Base-by-base conservation (phyloP, 2,888 invertebrate species). In the Linnaemya tessellans region DNA sequence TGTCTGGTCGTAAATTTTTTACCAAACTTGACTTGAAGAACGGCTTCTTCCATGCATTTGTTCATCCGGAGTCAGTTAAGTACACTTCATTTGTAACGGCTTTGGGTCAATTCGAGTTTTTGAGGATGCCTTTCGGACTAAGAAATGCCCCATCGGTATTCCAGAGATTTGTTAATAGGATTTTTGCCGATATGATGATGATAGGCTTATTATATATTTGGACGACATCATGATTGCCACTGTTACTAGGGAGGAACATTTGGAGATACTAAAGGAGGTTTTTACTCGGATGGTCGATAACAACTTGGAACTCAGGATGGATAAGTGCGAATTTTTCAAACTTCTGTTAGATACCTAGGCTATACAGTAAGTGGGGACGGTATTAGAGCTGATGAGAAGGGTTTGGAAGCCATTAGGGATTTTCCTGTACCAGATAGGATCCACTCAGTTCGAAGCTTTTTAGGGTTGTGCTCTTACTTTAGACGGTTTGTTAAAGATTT, bases 151-250 rank as follows among this genome's bases (percentile, higher is more conserved):
- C 38, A 10, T 41, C 38, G 8, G 38, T 41, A 41, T 41, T 41
- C 8, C 38, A 41, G 11, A 62, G 62, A 13, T 41, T 62, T 41
- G 41, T 62, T 0, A 62, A 62, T 62, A 62, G 22, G 13, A 20
- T 62, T 18, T 62, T 62, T 41, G 20, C 20, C 1, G 41, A 62
- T 20, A 62, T 62, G 41, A 41, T 41, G 41, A 41, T 41, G 62
- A 41, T 41, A 41, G 20, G 5, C 5, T 62, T 41, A 43, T 71
- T 25, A 43, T 84, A 13, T 87, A 87, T 67, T 62, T 84, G 43
- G 83, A 87, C 43, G 80, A 84, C 11, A 83, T 87, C 10, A 80
- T 84, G 82, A 80, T 87, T 51, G 83, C 84, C 0, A 82, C 80
- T 5, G 38, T n/a, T 3, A 49, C 3, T 35, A 49, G 60, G 22